Evolutionary conservation across 2,888 invertebrate genomes (phyloP).

Genomic region (Monochamus alternatus): DNA sequence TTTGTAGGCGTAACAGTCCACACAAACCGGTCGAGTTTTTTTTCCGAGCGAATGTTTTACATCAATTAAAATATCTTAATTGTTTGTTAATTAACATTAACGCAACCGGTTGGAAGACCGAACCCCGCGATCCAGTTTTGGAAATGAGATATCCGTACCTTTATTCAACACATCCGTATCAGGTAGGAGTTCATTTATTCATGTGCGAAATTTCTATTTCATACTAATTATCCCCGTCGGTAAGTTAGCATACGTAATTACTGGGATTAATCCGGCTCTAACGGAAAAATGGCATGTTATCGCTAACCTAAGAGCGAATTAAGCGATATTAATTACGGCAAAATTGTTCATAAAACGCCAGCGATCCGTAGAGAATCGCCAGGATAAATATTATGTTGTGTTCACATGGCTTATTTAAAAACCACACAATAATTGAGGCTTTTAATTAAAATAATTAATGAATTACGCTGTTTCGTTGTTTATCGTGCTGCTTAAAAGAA

Average conservation of each 20-base stretch:
- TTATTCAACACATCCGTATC: slow-evolving; percentile 1
- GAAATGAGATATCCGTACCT: neutral
- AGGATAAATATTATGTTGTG: slow-evolving; percentile 22
- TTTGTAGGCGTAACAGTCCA: too few relatives aligned
- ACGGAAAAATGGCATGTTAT: slow-evolving; percentile 30
- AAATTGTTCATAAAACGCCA: slow-evolving; percentile 18
- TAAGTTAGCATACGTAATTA: slow-evolving; percentile 23
- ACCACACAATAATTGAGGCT: slow-evolving; percentile 13
- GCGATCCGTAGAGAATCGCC: slow-evolving; percentile 25
- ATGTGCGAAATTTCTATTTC: slow-evolving; percentile 23
- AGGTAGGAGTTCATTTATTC: neutral
- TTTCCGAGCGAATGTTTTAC: too few relatives aligned
- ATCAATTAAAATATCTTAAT: too few relatives aligned
- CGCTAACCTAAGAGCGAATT: slow-evolving; percentile 24
- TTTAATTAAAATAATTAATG: slow-evolving; percentile 14
- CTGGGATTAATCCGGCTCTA: slow-evolving; percentile 26
- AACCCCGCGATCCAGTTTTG: neutral
- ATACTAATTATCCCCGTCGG: slow-evolving; percentile 18
- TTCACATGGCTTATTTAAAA: slow-evolving; percentile 13
- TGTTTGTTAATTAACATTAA: too few relatives aligned
- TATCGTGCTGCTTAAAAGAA: slow-evolving; percentile 1
- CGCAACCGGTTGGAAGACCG: too few relatives aligned
- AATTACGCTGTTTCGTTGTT: slow-evolving; percentile 3
- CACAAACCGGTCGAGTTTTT: too few relatives aligned
- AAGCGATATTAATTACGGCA: slow-evolving; percentile 31